Percentiles rank a stretch among this genome's conserved stretches.
Evolutionary conservation across 2,113 vertebrate species (phyloP).

Genomic region (Apaloderma vittatum): DNA sequence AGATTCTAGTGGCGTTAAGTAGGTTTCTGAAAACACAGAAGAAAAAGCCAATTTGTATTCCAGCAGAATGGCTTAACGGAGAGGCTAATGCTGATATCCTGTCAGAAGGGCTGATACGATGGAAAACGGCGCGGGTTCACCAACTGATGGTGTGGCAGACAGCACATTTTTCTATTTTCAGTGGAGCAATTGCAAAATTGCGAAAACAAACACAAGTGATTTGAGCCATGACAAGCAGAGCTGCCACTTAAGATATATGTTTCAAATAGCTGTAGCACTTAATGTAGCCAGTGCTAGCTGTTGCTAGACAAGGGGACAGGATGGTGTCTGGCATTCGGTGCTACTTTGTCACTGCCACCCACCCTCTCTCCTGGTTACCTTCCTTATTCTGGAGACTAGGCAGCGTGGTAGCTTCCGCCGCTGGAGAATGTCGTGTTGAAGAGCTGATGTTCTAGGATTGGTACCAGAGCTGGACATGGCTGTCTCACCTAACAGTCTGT

Average conservation of each 20-base stretch:
- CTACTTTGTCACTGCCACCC: neutral
- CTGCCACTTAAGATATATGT: neutral
- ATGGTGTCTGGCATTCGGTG: neutral
- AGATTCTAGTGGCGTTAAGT: neutral
- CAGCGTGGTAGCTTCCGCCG: neutral
- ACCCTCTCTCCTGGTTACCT: neutral
- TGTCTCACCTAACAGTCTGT: neutral
- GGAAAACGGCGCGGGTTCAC: neutral
- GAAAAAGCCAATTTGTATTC: constrained; percentile 12
- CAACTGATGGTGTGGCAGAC: constrained; percentile 31
- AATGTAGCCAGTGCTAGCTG: neutral
- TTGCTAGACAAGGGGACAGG: neutral
- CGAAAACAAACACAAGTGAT: neutral
- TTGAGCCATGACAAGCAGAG: neutral
- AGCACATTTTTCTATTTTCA: constrained; percentile 6
- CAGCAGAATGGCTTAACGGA: neutral
- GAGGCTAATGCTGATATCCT: neutral
- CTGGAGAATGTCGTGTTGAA: neutral
- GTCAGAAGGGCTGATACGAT: neutral
- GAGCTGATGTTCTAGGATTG: neutral
- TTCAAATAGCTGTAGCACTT: neutral
- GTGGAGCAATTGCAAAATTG: neutral
- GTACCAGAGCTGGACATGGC: neutral
- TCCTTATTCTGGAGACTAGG: neutral
- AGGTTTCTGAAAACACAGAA: neutral